These are phyloP conservation scores for Threskiornis aethiopicus DNA, from an alignment of 2,797 vertebrate species.

Conservation along the genomic window DNA sequence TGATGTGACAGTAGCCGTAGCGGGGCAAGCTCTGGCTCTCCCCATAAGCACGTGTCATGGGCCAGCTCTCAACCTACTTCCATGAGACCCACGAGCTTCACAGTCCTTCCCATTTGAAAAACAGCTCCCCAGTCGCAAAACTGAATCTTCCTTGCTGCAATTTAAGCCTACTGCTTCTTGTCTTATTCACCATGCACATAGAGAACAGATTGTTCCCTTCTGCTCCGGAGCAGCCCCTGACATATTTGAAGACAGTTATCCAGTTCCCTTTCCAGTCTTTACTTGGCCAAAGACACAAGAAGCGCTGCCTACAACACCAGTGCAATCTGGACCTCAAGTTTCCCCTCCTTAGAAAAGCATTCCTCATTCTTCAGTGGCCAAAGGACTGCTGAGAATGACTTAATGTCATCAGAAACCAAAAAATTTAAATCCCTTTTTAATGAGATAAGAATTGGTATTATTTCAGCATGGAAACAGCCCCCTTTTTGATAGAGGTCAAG, in stretches of 20 bases:
- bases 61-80: neutral
- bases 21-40: neutral
- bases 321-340: neutral
- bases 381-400: neutral
- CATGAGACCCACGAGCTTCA: neutral
- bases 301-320: neutral
- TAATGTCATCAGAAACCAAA: neutral
- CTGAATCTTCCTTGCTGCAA: neutral
- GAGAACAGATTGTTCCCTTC: neutral
- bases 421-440: conserved; percentile 35
- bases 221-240: neutral
- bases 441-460: neutral
- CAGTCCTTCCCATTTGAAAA: neutral
- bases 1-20: neutral
- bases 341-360: neutral
- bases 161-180: neutral
- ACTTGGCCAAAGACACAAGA: neutral
- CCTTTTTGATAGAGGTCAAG: neutral
- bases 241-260: neutral
- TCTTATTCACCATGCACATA: neutral
- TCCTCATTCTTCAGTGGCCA: neutral
- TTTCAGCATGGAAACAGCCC: neutral
- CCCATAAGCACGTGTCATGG: neutral
- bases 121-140: neutral
- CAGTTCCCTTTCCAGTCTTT: neutral